These are phyloP conservation scores for Calypte anna DNA, from an alignment of 2,113 vertebrate species.

Conservation along the genomic window DNA sequence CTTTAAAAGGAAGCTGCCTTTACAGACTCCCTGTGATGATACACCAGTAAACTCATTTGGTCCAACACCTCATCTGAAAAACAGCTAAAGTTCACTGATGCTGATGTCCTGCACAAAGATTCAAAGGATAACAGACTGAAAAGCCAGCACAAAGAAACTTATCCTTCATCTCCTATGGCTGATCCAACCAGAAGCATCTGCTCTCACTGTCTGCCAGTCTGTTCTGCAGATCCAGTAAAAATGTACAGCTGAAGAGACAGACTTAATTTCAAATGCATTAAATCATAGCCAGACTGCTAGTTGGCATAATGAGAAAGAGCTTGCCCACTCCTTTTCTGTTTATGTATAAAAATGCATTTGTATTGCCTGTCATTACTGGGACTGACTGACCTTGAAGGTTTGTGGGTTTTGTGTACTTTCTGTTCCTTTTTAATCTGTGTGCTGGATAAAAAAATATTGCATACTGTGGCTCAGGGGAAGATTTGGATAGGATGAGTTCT, in stretches of 20 bases:
- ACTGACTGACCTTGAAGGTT: slow-evolving; percentile 29
- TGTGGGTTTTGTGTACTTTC: background rate
- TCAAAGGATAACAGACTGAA: background rate
- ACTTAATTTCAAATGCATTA: slow-evolving; percentile 68
- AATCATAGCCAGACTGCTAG: slow-evolving; percentile 59
- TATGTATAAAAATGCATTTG: slow-evolving; percentile 26
- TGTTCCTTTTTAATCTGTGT: background rate
- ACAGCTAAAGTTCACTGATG: background rate
- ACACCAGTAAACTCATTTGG: background rate
- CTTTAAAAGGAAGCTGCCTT: background rate
- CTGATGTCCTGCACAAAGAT: background rate
- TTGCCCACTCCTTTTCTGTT: slow-evolving; percentile 51
- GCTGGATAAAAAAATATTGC: background rate
- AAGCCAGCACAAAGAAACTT: slow-evolving; percentile 7
- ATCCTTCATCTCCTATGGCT: background rate
- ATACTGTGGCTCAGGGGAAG: background rate
- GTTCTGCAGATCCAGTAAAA: slow-evolving; percentile 58
- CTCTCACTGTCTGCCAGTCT: slow-evolving; percentile 60
- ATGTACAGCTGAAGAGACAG: slow-evolving; percentile 67
- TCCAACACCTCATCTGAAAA: background rate
- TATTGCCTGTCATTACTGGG: slow-evolving; percentile 33
- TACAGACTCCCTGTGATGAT: background rate
- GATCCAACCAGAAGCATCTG: slow-evolving; percentile 58
- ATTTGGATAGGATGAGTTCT: background rate
- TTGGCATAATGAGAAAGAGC: slow-evolving; percentile 51